phyloP scores from a whole-genome alignment of 2,888 invertebrate genomes.

The Lepeophtheirus nordmannii region DNA sequence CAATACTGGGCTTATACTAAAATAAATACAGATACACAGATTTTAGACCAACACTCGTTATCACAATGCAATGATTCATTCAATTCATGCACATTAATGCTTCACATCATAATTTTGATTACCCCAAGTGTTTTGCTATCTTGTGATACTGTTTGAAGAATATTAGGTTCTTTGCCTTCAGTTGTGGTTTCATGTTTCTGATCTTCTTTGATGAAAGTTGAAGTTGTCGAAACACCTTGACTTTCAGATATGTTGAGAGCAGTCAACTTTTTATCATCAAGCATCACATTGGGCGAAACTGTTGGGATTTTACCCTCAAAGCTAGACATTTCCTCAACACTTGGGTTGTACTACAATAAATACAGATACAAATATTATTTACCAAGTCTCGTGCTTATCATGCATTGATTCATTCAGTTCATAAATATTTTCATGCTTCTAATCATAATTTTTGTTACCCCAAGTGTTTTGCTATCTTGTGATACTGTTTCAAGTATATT shows the following conservation, averaged over 20 bases:
- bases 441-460: background rate
- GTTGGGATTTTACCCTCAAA: background rate
- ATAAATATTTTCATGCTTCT: too few species aligned
- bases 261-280: background rate
- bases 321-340: background rate
- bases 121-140: constrained; percentile 8
- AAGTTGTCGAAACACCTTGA: background rate
- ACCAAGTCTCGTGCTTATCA: too few species aligned
- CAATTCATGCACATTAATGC: too few species aligned
- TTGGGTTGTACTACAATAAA: background rate
- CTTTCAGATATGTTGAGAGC: background rate
- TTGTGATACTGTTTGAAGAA: background rate
- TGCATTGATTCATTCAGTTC: too few species aligned
- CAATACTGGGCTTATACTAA: background rate
- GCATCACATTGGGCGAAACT: background rate
- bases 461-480: constrained; percentile 1
- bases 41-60: background rate
- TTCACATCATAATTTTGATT: background rate
- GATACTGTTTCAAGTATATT: background rate
- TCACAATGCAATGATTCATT: too few species aligned
- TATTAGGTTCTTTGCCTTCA: background rate
- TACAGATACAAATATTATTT: background rate
- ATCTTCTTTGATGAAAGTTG: too few species aligned
- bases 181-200: background rate
- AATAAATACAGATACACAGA: background rate